A percentile compares a stretch with the other conserved stretches of the same genome.
Evolutionary conservation across 2,888 invertebrate genomes (phyloP).

Genomic region (Nomada fucata): DNA sequence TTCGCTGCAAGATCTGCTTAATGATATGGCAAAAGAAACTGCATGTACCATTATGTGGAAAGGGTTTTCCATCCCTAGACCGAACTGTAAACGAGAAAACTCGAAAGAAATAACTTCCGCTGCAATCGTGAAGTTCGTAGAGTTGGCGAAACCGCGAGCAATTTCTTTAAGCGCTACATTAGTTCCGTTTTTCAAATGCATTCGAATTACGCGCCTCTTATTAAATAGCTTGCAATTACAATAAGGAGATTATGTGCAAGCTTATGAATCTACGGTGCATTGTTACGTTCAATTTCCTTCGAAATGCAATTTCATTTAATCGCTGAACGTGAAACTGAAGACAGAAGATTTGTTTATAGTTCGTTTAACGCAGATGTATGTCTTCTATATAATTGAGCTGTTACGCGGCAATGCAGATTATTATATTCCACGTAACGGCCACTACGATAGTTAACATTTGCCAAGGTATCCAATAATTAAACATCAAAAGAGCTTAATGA

Average conservation of each 20-base stretch:
- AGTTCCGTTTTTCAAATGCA: no score
- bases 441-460: slow-evolving; percentile 22
- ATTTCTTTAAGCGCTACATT: neutral
- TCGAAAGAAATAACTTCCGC: neutral
- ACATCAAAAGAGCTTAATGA: slow-evolving; percentile 27
- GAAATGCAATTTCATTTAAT: no score
- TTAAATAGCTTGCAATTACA: no score
- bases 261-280: no score
- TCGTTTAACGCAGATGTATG: no score
- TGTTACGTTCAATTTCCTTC: no score
- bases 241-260: no score
- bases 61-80: neutral
- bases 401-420: neutral
- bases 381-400: neutral
- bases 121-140: neutral
- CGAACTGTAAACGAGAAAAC: slow-evolving; percentile 5
- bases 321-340: neutral
- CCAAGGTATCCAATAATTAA: slow-evolving; percentile 13
- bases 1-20: slow-evolving; percentile 6
- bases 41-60: neutral
- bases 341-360: neutral
- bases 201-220: neutral
- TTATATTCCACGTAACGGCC: slow-evolving; percentile 2
- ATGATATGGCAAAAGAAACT: slow-evolving; percentile 12
- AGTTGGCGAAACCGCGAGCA: neutral